Evolutionary conservation across 2,888 invertebrate genomes (phyloP).

Genomic region (Toxonevra muliebris): DNA sequence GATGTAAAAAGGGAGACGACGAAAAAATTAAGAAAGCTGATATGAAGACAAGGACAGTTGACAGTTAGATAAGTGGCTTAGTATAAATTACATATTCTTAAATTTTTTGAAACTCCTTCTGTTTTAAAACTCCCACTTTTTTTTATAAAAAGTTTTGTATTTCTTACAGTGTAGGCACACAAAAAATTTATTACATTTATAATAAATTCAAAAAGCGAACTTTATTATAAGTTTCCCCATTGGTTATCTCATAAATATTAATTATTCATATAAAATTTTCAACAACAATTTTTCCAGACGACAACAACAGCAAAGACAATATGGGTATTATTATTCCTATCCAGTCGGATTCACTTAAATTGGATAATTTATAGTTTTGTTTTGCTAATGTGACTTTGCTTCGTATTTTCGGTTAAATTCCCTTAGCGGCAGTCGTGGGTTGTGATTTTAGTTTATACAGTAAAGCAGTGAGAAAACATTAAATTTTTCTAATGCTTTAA

Average conservation of each 20-base stretch:
- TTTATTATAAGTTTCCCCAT: conserved; percentile 39
- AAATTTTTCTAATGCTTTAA: no score
- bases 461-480: no score
- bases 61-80: no score
- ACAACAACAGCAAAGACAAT: background rate
- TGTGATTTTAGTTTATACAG: no score
- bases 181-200: background rate
- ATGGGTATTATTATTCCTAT: background rate
- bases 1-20: background rate
- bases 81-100: no score
- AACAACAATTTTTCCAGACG: conserved; percentile 31
- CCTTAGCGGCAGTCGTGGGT: no score
- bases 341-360: conserved; percentile 19
- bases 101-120: no score
- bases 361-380: conserved; percentile 34
- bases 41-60: background rate
- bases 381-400: background rate
- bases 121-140: no score
- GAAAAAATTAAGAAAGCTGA: background rate
- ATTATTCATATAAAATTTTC: conserved; percentile 32
- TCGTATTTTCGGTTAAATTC: no score
- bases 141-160: no score
- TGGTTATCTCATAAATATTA: conserved; percentile 35
- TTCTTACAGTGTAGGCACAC: no score
- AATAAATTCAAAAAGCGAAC: background rate